Percentiles rank a stretch among this genome's conserved stretches.
phyloP scores from a whole-genome alignment of 2,113 vertebrate species.

The Zosterops lateralis region DNA sequence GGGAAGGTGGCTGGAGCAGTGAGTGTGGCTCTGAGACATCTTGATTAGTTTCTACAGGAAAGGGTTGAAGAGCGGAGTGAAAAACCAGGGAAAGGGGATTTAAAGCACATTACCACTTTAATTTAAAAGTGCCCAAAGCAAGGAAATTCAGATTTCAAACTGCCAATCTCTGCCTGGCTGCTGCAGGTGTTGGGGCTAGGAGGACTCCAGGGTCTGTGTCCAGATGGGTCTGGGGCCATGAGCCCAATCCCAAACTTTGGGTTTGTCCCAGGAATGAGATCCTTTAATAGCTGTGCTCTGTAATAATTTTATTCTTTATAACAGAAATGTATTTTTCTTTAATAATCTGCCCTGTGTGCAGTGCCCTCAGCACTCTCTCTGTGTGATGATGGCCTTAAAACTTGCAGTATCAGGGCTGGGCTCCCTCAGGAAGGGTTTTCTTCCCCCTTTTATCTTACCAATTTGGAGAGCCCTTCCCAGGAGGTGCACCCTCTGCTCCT shows the following conservation, averaged over 20 bases:
- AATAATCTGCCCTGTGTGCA: background rate
- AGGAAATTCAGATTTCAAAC: slow-evolving; percentile 61
- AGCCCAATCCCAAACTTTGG: background rate
- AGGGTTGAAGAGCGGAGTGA: slow-evolving; percentile 26
- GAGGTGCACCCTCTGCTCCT: background rate
- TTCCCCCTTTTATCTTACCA: background rate
- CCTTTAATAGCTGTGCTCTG: background rate
- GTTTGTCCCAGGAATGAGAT: background rate
- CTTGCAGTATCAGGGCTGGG: background rate
- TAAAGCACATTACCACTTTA: slow-evolving; percentile 64
- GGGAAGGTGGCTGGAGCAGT: slow-evolving; percentile 33
- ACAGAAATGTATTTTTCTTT: background rate
- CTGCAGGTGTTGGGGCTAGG: slow-evolving; percentile 18
- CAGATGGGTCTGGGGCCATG: background rate
- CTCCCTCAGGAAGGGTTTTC: too few relatives aligned
- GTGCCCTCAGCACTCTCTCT: background rate
- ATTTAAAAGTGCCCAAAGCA: slow-evolving; percentile 64
- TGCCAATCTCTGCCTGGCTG: slow-evolving; percentile 17
- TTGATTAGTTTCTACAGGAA: slow-evolving; percentile 62
- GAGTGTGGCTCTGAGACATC: slow-evolving; percentile 29
- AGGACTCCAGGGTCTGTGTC: background rate
- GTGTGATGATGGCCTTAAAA: fast-evolving
- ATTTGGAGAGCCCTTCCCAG: background rate
- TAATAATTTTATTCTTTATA: background rate
- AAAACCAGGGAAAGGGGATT: slow-evolving; percentile 60